phyloP scores from a whole-genome alignment of 2,797 vertebrate genomes.

The Orientallactaga sibirica region DNA sequence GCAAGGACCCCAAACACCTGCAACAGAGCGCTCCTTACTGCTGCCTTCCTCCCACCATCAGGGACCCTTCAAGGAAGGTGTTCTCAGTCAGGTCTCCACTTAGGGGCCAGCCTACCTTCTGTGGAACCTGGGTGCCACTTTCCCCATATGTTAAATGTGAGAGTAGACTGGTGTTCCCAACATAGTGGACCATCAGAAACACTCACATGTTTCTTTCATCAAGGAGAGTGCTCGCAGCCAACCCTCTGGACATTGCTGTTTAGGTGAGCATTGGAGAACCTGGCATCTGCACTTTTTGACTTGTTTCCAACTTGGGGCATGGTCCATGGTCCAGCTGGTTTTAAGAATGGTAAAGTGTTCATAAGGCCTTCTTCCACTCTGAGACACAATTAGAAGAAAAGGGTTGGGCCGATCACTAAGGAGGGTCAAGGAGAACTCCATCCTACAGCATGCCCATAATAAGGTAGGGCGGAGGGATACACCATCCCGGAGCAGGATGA shows the following conservation, averaged over 20 bases:
- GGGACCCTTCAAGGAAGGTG: neutral
- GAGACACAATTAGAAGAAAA: neutral
- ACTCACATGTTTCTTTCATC: neutral
- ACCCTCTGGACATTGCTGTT: neutral
- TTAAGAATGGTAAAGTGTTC: neutral
- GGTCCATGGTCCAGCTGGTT: neutral
- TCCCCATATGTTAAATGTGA: neutral
- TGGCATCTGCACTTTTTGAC: neutral
- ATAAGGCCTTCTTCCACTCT: neutral
- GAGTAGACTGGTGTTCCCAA: neutral
- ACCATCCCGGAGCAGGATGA: neutral
- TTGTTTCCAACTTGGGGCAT: neutral
- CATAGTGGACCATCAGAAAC: neutral
- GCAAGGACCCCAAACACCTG: neutral
- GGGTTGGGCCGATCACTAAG: neutral
- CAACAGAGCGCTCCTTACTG: neutral
- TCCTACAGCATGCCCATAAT: neutral
- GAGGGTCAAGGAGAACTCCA: neutral
- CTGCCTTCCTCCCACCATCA: neutral
- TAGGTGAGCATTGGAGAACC: neutral
- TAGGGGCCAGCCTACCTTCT: neutral
- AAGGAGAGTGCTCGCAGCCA: neutral
- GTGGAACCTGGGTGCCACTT: neutral
- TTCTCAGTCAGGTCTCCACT: neutral
- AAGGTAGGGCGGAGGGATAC: too few species aligned